A percentile compares a stretch with the other conserved stretches of the same genome.
phyloP scores from a whole-genome alignment of 2,797 vertebrate species.

The Parotocinclus haroldoi region DNA sequence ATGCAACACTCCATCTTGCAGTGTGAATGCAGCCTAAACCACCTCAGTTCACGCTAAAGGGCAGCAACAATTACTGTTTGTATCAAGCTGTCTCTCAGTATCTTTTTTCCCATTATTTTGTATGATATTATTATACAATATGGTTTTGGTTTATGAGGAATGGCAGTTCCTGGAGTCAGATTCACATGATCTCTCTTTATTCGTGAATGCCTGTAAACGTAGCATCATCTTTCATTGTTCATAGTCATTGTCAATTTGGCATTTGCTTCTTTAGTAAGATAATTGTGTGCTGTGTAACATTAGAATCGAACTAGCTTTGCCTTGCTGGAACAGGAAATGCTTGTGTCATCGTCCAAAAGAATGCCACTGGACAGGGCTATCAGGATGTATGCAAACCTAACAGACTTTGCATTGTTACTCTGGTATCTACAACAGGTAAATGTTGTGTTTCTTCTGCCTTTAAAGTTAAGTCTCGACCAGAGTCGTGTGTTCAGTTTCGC shows the following conservation, averaged over 20 bases:
- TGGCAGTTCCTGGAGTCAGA: neutral
- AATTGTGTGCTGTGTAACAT: constrained; percentile 11
- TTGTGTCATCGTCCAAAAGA: constrained; percentile 60
- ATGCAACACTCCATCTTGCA: too few relatives aligned
- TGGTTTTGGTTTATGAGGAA: neutral
- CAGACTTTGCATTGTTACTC: too few relatives aligned
- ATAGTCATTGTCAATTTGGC: neutral
- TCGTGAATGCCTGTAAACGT: neutral
- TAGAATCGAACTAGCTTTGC: constrained; percentile 8
- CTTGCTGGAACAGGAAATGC: constrained; percentile 53
- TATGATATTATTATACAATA: neutral
- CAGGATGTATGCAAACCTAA: neutral
- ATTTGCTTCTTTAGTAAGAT: neutral
- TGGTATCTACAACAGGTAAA: too few relatives aligned
- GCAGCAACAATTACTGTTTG: neutral
- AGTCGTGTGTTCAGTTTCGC: too few relatives aligned
- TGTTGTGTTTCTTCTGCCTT: too few relatives aligned
- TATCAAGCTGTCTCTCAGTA: neutral
- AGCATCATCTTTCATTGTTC: neutral
- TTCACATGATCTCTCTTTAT: neutral
- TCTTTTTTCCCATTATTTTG: neutral
- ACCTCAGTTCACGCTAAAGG: neutral
- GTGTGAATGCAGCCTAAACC: too few relatives aligned
- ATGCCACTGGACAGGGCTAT: constrained; percentile 63
- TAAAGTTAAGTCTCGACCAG: too few relatives aligned